phyloP scores from a whole-genome alignment of 2,113 vertebrate genomes.

The Antechinus flavipes region DNA sequence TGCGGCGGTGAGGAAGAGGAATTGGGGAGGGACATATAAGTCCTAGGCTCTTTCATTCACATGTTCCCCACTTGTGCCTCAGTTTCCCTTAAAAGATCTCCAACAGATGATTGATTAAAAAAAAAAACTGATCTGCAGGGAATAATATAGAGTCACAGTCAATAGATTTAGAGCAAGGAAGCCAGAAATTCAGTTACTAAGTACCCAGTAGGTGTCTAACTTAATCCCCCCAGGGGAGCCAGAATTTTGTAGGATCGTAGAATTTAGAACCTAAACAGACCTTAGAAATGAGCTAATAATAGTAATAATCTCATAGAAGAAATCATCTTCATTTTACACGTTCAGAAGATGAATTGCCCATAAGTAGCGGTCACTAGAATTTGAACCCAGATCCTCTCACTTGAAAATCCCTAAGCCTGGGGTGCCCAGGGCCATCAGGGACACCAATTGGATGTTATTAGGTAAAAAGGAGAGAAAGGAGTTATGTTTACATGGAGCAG shows the following conservation, averaged over 20 bases:
- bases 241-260: not conserved
- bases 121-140: constrained; percentile 16
- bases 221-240: not conserved
- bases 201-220: not conserved
- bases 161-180: not conserved
- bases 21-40: constrained; percentile 33
- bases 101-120: not conserved
- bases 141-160: not conserved
- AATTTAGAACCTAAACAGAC: not conserved
- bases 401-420: constrained; percentile 24
- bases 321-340: not conserved
- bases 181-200: not conserved
- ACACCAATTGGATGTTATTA: not conserved
- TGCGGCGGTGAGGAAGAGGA: constrained; percentile 34
- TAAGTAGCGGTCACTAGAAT: not conserved
- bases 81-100: constrained; percentile 39
- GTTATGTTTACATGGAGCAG: constrained; percentile 31
- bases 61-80: constrained; percentile 20
- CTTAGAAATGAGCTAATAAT: not conserved
- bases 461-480: not conserved
- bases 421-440: constrained; percentile 25
- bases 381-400: not conserved
- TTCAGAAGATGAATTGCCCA: not conserved
- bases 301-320: no score
- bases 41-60: constrained; percentile 14